Evolutionary conservation across 2,113 vertebrate genomes (phyloP), one percentile per base, ranked within the genome.

Genomic region (Vulpes vulpes): DNA sequence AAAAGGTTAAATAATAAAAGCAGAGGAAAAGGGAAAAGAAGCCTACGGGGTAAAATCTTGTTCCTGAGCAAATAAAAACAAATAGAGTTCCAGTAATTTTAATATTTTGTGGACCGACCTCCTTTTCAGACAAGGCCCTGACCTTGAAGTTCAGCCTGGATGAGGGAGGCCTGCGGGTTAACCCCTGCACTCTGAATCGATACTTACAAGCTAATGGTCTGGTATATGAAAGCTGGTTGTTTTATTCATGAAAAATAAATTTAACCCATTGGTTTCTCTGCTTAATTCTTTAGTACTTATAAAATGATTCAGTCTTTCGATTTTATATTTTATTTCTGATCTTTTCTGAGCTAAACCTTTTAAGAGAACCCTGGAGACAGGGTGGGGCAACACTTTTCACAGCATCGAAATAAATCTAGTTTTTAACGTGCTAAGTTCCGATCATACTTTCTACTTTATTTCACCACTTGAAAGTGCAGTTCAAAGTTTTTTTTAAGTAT

Each of bases 121-220:
- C 43, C 83, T 95, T 92, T 93, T 53, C 30, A 95, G 95, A 96
- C 78, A 89, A 79, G 32, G 9, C 57, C 64, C 30, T 7, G 49
- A 93, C 79, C 17, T 49, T 53, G 14, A 91, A 86, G 85, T 59
- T 82, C n/a, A 11, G 62, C 65, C 89, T 90, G n/a, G 49, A 65
- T 67, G 65, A 80, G 27, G 49, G 51, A 15, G 8, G 8, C 57
- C 51, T 59, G 78, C 80, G 0, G 84, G 11, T 62, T 62, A 81
- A 74, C 6, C 55, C 11, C 69, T 76, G 60, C 4, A 55, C 22
- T 59, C 35, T 43, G 17, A 32, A 30, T 1, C 76, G 49, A 89
- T 38, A 94, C 15, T 76, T 11, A 32, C 7, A 60, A 91, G 35
- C 51, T 91, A 84, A 84, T 43, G 30, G 35, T 81, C 74, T 69